Conservation (phyloP, 2,888 invertebrate genomes). For the Iphiclides podalirius region DNA sequence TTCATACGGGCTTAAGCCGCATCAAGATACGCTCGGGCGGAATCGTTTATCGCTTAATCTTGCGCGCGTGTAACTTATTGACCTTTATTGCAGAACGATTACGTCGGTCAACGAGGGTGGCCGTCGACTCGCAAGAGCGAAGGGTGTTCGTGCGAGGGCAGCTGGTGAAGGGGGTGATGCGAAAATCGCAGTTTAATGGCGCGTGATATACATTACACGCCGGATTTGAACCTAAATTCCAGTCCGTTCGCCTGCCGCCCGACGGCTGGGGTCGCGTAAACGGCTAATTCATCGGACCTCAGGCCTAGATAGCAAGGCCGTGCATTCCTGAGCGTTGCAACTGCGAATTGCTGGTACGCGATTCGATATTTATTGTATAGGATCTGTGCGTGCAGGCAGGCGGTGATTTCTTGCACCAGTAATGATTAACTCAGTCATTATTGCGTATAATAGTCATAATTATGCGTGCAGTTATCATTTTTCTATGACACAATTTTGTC, state of each 20-base stretch:
- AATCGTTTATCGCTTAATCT: neutral
- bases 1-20: neutral
- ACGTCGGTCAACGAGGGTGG: neutral
- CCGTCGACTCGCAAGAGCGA: neutral
- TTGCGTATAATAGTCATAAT: too few species aligned
- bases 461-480: too few species aligned
- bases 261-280: constrained; percentile 13
- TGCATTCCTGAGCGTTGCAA: constrained; percentile 14
- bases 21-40: neutral
- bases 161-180: neutral
- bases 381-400: neutral
- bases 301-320: constrained; percentile 22
- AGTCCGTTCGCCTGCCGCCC: neutral
- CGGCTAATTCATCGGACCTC: constrained; percentile 18
- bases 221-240: constrained; percentile 18
- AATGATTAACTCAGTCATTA: too few species aligned
- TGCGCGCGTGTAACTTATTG: neutral
- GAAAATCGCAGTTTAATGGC: constrained; percentile 7
- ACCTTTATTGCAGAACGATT: neutral
- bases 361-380: constrained; percentile 2
- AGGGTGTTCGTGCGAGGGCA: constrained; percentile 9
- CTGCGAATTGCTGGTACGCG: neutral
- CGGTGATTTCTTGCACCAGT: too few species aligned
- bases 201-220: constrained; percentile 17
- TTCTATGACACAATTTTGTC: too few species aligned